A percentile compares a stretch with the other conserved stretches of the same genome.
phyloP scores from a whole-genome alignment of 2,113 vertebrate genomes.

The rat (Rattus norvegicus) region DNA sequence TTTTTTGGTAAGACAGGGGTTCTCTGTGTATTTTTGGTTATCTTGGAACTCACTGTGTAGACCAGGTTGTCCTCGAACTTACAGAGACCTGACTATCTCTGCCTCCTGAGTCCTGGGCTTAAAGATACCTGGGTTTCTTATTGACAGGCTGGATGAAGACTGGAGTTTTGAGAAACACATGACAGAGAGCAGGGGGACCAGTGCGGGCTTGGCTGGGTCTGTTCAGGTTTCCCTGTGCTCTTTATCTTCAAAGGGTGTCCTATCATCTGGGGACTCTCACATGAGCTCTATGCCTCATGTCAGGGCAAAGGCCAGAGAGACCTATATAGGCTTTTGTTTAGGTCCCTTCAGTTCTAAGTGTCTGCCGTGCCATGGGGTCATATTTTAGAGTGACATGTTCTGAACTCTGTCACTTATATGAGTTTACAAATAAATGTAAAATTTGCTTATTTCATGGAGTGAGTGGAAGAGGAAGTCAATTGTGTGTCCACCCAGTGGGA shows the following conservation, averaged over 20 bases:
- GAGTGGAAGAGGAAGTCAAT: neutral
- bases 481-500: neutral
- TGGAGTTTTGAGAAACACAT: neutral
- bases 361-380: neutral
- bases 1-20: neutral
- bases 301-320: neutral
- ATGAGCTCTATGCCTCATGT: neutral
- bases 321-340: neutral
- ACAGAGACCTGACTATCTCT: neutral
- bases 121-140: neutral
- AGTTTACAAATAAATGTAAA: conserved; percentile 50
- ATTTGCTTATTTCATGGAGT: neutral
- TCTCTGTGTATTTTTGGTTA: neutral
- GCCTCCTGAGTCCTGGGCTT: neutral
- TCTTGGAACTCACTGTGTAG: neutral
- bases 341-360: neutral
- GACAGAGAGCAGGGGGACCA: neutral
- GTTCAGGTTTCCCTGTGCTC: no score
- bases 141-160: neutral
- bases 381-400: neutral
- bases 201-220: neutral
- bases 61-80: neutral
- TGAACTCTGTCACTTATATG: neutral
- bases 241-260: neutral
- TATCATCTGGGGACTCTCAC: neutral